These are phyloP conservation scores for Palaemon carinicauda DNA, from an alignment of 1,140 invertebrate species.

Conservation along the genomic window DNA sequence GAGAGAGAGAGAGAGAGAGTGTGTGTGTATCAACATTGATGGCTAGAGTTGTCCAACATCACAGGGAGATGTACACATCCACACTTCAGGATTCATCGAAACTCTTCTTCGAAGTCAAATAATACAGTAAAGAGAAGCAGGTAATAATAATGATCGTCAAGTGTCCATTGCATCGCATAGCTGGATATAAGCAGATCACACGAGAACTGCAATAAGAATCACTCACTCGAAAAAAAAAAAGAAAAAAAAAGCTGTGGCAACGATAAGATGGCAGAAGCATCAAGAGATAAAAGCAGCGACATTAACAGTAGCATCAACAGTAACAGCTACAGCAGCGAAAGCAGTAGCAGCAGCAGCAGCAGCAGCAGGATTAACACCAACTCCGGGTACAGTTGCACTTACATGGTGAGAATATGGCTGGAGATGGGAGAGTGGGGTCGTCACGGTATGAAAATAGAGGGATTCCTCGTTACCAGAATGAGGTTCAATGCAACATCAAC, in stretches of 20 bases:
- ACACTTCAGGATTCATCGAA: too few species aligned
- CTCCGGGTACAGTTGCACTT: constrained; percentile 24
- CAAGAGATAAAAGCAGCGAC: not conserved
- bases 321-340: not conserved
- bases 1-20: too few species aligned
- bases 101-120: too few species aligned
- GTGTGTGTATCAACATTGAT: too few species aligned
- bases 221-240: not conserved
- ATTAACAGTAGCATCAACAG: not conserved
- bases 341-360: constrained; percentile 21
- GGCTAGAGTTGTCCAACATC: too few species aligned
- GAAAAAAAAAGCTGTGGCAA: not conserved
- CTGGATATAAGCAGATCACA: too few species aligned
- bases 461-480: not conserved
- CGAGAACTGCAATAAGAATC: not conserved
- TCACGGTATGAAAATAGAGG: constrained; percentile 27
- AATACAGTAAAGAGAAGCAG: too few species aligned
- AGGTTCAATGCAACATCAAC: not conserved
- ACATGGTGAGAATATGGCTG: constrained; percentile 26
- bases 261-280: too few species aligned
- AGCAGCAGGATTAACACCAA: constrained; percentile 24
- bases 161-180: too few species aligned
- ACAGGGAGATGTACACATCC: not conserved
- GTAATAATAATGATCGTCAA: too few species aligned
- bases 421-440: not conserved